Base-by-base conservation (phyloP, 2,113 vertebrate genomes). In the Oryzias javanicus region DNA sequence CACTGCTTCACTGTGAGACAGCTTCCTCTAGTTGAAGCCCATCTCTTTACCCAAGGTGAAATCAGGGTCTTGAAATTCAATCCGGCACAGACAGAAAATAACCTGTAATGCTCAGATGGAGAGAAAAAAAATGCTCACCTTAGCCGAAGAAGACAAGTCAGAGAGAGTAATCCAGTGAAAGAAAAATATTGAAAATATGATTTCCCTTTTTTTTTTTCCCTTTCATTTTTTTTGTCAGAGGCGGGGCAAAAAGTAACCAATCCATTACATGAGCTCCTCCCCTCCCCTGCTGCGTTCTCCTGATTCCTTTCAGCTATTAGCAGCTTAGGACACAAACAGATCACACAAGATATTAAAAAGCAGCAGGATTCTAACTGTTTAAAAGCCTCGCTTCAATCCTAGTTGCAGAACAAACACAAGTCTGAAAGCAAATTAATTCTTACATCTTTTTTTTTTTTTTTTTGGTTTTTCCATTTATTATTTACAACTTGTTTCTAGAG, bases 341-440 rank as follows among this genome's bases (percentile, higher is more conserved):
- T 88, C 80, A 86, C 77, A 73, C 64, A 72, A 81, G 82, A 87
- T 89, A 87, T 86, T 87, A 87, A 86, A 87, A 86, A 84, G 64
- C 85, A 81, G 85, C 80, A 27, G 82, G 84, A 83, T 71, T 69
- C 64, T 69, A 81, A 84, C 79, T 74, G 78, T 86, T 85, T 77
- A 75, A 86, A 83, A 84, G 72, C 64, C 65, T 24, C 29, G 12
- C 50, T 60, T 45, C 81, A 80, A 79, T 83, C 74, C 75, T 82
- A 14, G 6, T 46, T 49, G 60, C 63, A 60, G 67, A 84, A 79
- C 49, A 67, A 80, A 71, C 84, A 85, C 69, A 81, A 58, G 71
- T 65, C 55, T 79, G 42, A 74, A 81, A 50, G 56, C 54, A 76
- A 53, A 60, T 42, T 78, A 68, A 77, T 86, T 60, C 69, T 69